Evolutionary conservation across 2,797 vertebrate genomes (phyloP).

Genomic region (Phyllotis vaccarum): DNA sequence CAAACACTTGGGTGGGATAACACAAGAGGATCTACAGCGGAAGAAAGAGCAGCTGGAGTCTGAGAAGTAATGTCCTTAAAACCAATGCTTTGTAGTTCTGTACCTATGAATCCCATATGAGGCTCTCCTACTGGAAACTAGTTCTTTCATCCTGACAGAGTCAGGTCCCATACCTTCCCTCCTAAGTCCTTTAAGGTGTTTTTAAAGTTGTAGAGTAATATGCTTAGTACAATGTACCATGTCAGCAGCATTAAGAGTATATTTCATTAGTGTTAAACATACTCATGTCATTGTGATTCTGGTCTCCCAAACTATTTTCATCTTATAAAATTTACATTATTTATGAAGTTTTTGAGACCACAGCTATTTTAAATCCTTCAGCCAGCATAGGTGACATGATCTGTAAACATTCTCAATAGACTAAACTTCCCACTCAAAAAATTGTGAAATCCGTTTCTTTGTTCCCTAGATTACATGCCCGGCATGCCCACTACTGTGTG

Average conservation of each 20-base stretch:
- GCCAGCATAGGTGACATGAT: not conserved
- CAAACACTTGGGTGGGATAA: conserved; percentile 90
- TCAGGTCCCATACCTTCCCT: not conserved
- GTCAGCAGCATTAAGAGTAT: conserved; percentile 1
- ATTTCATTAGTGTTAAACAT: conserved; percentile 17
- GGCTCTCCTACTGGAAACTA: not conserved
- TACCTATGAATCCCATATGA: not conserved
- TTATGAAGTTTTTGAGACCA: conserved; percentile 40
- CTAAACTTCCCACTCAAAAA: not conserved
- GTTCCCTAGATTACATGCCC: not conserved
- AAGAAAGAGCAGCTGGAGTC: conserved; percentile 84
- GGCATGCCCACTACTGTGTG: not conserved
- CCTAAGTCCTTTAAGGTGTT: not conserved
- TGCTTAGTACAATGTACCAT: not conserved
- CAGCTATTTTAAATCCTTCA: conserved; percentile 10
- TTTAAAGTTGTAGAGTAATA: not conserved
- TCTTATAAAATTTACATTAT: not conserved
- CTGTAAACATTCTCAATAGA: not conserved
- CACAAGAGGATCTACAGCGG: conserved; percentile 86
- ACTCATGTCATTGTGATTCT: not conserved
- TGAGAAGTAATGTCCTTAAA: conserved; percentile 86
- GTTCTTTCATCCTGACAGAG: not conserved
- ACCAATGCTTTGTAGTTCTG: conserved; percentile 54
- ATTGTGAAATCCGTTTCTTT: not conserved
- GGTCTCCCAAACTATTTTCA: not conserved